Base-by-base conservation (phyloP, 2,113 vertebrate species). In the Pleuronectes platessa region DNA sequence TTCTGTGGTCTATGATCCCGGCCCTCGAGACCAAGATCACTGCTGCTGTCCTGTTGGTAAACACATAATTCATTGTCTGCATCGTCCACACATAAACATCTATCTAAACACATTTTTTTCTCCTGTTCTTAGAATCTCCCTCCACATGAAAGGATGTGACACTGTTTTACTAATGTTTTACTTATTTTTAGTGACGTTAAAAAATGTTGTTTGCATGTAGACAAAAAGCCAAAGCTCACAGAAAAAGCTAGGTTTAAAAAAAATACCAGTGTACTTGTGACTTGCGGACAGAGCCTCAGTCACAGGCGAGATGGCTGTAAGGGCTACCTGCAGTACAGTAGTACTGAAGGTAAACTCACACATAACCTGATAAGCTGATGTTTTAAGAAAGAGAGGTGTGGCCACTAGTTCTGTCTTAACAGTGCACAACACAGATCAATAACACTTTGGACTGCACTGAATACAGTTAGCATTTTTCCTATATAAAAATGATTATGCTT, bases 1-100 rank as follows among this genome's bases (percentile, higher is more conserved):
- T 6, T 66, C 59, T 70, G 56, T 13, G n/a, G 55, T 70, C 53
- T 65, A 12, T 63, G 58, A 62, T 62, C 65, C 66, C 58, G 47
- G 54, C 26, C 31, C 23, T 79, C 63, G 15, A 76, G 68, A 81
- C 27, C 59, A 60, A 76, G 71, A 79, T 35, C 60, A 60, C 31
- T 71, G 62, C 61, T 79, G 24, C 15, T 45, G 21, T 59, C 74
- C 47, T 37, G 18, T 20, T 14, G 47, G 2, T 62, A 20, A 54
- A 64, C 53, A 65, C 54, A 68, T 47, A 17, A 26, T 26, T 23
- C 23, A 37, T 58, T 17, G 62, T 2, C 13, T 69, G 49, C 7
- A 40, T 49, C 10, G 4, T n/a, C 51, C 21, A 56, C 54, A 56
- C 4, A 15, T 60, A 60, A 17, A 18, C 61, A 53, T 51, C 2